phyloP scores from a whole-genome alignment of 2,113 vertebrate species.

The Xyrauchen texanus region DNA sequence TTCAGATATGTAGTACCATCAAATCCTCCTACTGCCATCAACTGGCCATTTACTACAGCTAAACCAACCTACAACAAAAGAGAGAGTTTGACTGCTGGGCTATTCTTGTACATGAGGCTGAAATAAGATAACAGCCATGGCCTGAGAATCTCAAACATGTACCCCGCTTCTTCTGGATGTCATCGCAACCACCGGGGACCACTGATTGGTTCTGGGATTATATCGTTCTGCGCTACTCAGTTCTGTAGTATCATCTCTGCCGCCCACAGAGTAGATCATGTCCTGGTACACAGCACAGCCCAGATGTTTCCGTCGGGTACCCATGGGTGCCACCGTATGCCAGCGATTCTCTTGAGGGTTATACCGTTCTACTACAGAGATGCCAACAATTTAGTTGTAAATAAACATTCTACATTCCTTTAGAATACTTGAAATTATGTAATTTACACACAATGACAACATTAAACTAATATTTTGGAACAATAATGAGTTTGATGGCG shows the following conservation, averaged over 20 bases:
- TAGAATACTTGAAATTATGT: no score
- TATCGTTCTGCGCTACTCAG: conserved; percentile 96
- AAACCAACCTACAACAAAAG: conserved; percentile 84
- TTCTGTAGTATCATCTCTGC: conserved; percentile 95
- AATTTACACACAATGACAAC: no score
- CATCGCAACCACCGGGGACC: conserved; percentile 98
- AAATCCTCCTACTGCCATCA: conserved; percentile 98
- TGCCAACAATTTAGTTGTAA: background rate
- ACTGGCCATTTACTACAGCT: conserved; percentile 95
- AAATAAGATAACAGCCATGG: background rate
- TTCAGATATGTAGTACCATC: conserved; percentile 98
- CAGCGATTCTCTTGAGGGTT: conserved; percentile 98
- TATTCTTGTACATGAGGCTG: no score
- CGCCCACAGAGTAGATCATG: conserved; percentile 98
- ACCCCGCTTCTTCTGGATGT: conserved; percentile 95
- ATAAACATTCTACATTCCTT: background rate
- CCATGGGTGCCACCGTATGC: conserved; percentile 98
- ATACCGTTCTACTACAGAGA: conserved; percentile 89
- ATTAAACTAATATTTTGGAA: no score
- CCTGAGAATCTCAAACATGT: conserved; percentile 37
- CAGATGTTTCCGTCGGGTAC: conserved; percentile 93
- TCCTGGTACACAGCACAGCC: conserved; percentile 98
- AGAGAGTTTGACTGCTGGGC: background rate
- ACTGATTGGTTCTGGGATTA: conserved; percentile 96
- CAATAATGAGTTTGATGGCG: no score